Evolutionary conservation across 2,797 vertebrate genomes (phyloP).

Genomic region (Cossypha niveicapilla): DNA sequence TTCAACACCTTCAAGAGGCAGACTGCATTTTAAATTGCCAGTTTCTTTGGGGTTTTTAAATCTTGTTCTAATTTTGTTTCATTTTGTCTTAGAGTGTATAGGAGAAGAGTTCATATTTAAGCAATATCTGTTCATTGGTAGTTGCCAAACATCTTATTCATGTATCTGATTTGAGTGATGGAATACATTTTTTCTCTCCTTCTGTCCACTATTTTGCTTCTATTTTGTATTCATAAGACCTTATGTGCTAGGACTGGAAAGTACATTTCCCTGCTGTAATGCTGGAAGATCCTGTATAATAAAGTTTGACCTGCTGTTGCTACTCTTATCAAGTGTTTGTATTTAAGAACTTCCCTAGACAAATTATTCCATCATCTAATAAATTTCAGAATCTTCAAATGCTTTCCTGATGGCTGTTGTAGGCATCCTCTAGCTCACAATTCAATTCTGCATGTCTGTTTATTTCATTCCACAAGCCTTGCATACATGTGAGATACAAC

Average conservation of each 20-base stretch:
- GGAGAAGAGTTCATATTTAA: neutral
- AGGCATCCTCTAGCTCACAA: neutral
- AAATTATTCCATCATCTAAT: neutral
- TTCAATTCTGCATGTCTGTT: neutral
- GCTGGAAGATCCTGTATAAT: neutral
- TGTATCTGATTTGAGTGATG: neutral
- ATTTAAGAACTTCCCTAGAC: neutral
- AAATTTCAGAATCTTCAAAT: neutral
- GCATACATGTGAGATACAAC: rapidly evolving
- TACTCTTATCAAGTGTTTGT: neutral
- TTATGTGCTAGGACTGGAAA: neutral
- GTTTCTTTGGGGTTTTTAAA: neutral
- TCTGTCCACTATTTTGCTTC: neutral
- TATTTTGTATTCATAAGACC: neutral
- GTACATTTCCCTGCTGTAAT: neutral
- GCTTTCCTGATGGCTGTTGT: neutral
- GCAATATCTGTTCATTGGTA: neutral
- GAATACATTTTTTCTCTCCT: neutral
- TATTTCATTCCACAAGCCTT: neutral
- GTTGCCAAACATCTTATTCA: neutral
- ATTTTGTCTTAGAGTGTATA: neutral
- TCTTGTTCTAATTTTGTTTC: no score
- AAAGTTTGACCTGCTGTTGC: neutral
- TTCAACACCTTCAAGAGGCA: neutral
- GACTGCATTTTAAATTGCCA: neutral